phyloP scores from a whole-genome alignment of 2,888 invertebrate genomes.

The Parnassius apollo region DNA sequence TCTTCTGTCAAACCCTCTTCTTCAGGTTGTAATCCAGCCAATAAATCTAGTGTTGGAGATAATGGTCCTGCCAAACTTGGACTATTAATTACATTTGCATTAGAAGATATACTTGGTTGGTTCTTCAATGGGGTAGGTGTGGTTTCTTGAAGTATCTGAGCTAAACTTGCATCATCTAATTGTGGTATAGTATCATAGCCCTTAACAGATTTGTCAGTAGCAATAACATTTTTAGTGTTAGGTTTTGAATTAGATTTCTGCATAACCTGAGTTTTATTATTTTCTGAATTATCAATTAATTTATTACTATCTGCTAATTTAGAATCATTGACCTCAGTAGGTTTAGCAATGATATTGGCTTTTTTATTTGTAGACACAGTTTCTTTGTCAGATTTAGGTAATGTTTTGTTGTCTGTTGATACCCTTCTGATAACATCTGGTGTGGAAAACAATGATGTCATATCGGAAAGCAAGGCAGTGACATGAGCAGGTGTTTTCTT shows the following conservation, averaged over 20 bases:
- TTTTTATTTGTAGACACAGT: constrained; percentile 43
- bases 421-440: constrained; percentile 89
- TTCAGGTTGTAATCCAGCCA: constrained; percentile 83
- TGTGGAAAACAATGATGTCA: constrained; percentile 88
- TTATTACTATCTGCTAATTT: constrained; percentile 33
- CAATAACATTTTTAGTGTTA: constrained; percentile 45
- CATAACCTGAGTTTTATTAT: constrained; percentile 38
- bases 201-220: constrained; percentile 54
- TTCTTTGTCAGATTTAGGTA: constrained; percentile 77
- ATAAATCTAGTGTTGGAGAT: constrained; percentile 80
- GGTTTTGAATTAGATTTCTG: constrained; percentile 52
- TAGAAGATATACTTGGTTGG: constrained; percentile 52
- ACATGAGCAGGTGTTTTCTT: constrained; percentile 83
- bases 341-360: constrained; percentile 34
- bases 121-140: constrained; percentile 52
- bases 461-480: constrained; percentile 77
- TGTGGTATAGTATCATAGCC: constrained; percentile 69
- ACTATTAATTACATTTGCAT: constrained; percentile 63
- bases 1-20: constrained; percentile 86
- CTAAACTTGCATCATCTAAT: constrained; percentile 73
- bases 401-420: constrained; percentile 71
- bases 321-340: constrained; percentile 39
- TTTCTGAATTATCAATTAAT: constrained; percentile 40
- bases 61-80: constrained; percentile 77
- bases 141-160: constrained; percentile 74